phyloP scores from a whole-genome alignment of 2,113 vertebrate genomes.

The Burhinus bistriatus region DNA sequence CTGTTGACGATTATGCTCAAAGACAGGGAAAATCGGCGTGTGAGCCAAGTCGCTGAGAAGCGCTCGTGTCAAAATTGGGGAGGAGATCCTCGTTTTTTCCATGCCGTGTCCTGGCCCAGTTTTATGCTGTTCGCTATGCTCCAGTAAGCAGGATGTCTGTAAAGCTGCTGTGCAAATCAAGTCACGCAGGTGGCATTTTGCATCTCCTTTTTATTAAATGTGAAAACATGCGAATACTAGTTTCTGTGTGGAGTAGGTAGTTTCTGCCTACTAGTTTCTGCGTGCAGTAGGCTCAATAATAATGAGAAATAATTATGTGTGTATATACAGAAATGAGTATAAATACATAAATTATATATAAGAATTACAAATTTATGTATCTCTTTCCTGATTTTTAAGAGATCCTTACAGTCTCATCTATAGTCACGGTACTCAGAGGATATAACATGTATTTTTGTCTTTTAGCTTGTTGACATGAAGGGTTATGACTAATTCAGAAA shows the following conservation, averaged over 20 bases:
- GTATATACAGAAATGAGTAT: neutral
- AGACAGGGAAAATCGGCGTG: neutral
- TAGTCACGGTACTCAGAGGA: neutral
- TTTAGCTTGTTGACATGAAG: neutral
- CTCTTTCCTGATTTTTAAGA: neutral
- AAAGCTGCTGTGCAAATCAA: neutral
- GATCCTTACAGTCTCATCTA: neutral
- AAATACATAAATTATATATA: neutral
- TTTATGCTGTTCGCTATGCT: accelerated
- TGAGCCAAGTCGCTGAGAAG: neutral
- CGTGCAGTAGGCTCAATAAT: neutral
- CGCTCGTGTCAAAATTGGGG: neutral
- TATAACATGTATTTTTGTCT: neutral
- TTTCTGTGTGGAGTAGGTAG: neutral
- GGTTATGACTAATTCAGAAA: slow-evolving; percentile 6
- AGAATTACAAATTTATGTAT: neutral
- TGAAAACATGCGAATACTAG: neutral
- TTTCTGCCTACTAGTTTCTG: neutral
- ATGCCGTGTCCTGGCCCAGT: neutral
- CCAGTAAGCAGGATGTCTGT: accelerated
- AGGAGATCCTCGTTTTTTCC: neutral
- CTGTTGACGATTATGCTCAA: neutral
- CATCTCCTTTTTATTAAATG: neutral
- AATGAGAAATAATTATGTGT: neutral
- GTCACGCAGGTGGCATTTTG: neutral